A percentile compares a stretch with the other conserved stretches of the same genome.
These are phyloP conservation scores for Baccha elongata DNA, from an alignment of 2,888 invertebrate genomes.

Conservation along the genomic window DNA sequence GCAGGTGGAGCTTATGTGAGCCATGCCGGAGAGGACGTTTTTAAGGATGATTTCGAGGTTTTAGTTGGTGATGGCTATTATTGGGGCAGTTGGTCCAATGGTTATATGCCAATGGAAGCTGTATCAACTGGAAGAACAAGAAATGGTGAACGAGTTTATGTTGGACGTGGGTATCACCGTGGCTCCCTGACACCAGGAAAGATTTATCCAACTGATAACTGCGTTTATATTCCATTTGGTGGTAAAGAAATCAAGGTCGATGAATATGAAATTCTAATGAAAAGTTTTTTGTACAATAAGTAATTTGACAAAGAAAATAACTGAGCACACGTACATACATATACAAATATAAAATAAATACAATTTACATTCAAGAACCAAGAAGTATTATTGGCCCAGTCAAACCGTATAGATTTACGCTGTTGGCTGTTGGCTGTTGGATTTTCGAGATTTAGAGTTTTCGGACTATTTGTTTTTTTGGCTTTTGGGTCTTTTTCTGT, in stretches of 20 bases:
- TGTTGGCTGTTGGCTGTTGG: too few species aligned
- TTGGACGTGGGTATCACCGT: conserved; percentile 84
- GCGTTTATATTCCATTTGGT: conserved; percentile 83
- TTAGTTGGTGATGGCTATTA: conserved; percentile 83
- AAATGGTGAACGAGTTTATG: conserved; percentile 84
- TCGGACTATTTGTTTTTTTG: too few species aligned
- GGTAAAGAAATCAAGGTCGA: conserved; percentile 81
- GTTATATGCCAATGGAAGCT: conserved; percentile 84
- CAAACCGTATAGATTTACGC: too few species aligned
- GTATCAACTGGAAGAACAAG: conserved; percentile 80
- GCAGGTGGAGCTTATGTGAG: conserved; percentile 84
- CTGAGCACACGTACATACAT: too few species aligned
- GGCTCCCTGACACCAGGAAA: conserved; percentile 85
- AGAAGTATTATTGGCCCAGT: too few species aligned
- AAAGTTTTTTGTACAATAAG: too few species aligned
- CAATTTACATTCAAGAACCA: too few species aligned
- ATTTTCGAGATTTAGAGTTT: too few species aligned
- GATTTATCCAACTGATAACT: conserved; percentile 83
- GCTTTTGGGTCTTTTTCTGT: too few species aligned
- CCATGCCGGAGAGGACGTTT: conserved; percentile 84
- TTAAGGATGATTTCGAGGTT: conserved; percentile 83
- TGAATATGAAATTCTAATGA: conserved; percentile 82
- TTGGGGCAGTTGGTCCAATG: conserved; percentile 83
- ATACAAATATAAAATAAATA: too few species aligned
- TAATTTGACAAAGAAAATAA: too few species aligned